These are phyloP conservation scores for Narcine bancroftii DNA, from an alignment of 2,113 vertebrate genomes.

Conservation along the genomic window DNA sequence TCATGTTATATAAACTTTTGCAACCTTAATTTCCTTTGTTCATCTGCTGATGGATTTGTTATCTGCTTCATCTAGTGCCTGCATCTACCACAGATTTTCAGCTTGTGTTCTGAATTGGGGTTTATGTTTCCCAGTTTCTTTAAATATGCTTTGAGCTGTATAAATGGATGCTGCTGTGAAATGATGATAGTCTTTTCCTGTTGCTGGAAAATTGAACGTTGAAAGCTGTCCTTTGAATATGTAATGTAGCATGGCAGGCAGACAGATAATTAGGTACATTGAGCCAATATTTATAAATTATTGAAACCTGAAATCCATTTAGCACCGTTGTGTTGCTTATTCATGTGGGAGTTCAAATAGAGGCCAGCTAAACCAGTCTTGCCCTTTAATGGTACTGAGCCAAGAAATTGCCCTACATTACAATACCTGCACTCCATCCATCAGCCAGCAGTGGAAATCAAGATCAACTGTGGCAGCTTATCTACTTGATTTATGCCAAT, in stretches of 20 bases:
- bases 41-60: background rate
- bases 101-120: background rate
- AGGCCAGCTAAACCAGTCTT: background rate
- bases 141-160: background rate
- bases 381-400: background rate
- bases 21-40: background rate
- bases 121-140: background rate
- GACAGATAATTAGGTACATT: background rate
- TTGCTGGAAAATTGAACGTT: background rate
- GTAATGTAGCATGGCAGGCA: background rate
- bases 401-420: background rate
- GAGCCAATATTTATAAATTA: conserved; percentile 25
- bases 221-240: background rate
- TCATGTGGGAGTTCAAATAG: conserved; percentile 26
- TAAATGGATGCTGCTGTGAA: background rate
- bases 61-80: background rate
- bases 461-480: background rate
- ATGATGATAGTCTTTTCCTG: background rate
- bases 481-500: background rate
- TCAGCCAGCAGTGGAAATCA: background rate
- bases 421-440: background rate
- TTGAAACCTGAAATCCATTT: background rate
- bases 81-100: background rate
- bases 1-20: background rate
- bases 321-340: conserved; percentile 11